Base-by-base conservation (phyloP, 64 coral and sea anemone genomes). In the Montipora cactus region DNA sequence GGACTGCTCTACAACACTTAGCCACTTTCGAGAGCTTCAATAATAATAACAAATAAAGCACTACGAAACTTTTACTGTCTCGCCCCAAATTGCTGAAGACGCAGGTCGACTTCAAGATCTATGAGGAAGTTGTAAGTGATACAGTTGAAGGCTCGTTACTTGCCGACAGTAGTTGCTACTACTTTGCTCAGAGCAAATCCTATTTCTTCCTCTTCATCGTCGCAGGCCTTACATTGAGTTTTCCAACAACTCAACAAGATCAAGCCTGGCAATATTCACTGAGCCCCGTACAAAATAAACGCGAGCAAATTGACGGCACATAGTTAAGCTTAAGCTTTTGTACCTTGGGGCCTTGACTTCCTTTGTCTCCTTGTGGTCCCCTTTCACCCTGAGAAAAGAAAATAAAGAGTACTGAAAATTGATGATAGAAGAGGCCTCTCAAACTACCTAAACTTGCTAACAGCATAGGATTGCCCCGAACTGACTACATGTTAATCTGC, bases 291-390 rank as follows among this genome's bases (percentile, higher is more conserved):
- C 37, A 37, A 37, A 57, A 57, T 22, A 45, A 86, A 46, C 10
- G 49, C 11, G 7, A 71, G 18, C 61, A 14, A 86, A 67, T 21
- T 47, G 12, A 22, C 19, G 9, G 44, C 64, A 8, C 2, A 86
- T 0, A 37, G 37, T 37, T 37, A 37, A 37, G 37, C 37, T 22
- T 49, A 5, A 71, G 19, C 19, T 69, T 49, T 50, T 2, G 19
- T 86, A 86, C 82, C 82, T 86, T 86, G 1, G 67, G 44, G 19
- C 82, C 82, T 71, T 86, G 82, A 16, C 5, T 71, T 4, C 82
- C 82, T 86, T 86, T 86, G 18, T 86, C 66, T 49, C 82, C 82
- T 86, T 71, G 67, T 7, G 45, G 16, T 12, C 82, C 82, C 11
- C 47, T 49, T 72, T 86, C 82, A 20, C 82, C 82, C 82, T 86